Percentiles rank a stretch among this genome's conserved stretches.
Conservation (phyloP, 1,140 invertebrate species). For the Tribolium castaneum region DNA sequence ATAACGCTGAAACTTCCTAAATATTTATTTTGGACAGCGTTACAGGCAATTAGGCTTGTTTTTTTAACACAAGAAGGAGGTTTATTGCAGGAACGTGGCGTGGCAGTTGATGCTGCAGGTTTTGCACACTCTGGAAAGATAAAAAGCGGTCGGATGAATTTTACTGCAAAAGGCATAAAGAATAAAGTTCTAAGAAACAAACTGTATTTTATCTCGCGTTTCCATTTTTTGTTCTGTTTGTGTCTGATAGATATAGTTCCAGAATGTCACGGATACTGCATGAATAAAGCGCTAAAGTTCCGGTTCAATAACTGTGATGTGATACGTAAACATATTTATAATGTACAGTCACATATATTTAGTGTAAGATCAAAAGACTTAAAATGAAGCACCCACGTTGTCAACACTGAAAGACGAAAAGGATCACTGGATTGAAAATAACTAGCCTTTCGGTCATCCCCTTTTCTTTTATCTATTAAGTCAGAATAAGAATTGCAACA, state of each 20-base stretch:
- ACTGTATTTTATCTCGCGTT: neutral
- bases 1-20: neutral
- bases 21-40: conserved; percentile 16
- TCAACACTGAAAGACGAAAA: neutral
- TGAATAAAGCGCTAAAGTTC: neutral
- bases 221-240: neutral
- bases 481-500: neutral
- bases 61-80: neutral
- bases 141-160: neutral
- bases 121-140: neutral
- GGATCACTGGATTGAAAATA: neutral
- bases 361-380: neutral
- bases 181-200: no score
- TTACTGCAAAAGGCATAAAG: no score
- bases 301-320: neutral
- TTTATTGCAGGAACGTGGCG: neutral
- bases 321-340: neutral
- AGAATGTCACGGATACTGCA: neutral
- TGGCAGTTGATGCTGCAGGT: neutral
- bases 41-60: conserved; percentile 13
- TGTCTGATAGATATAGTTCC: neutral
- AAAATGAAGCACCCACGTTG: neutral
- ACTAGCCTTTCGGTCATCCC: neutral
- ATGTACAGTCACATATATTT: neutral
- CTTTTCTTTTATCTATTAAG: neutral